These are phyloP conservation scores for Stratiomys singularior DNA, from an alignment of 2,888 invertebrate species.

Conservation along the genomic window DNA sequence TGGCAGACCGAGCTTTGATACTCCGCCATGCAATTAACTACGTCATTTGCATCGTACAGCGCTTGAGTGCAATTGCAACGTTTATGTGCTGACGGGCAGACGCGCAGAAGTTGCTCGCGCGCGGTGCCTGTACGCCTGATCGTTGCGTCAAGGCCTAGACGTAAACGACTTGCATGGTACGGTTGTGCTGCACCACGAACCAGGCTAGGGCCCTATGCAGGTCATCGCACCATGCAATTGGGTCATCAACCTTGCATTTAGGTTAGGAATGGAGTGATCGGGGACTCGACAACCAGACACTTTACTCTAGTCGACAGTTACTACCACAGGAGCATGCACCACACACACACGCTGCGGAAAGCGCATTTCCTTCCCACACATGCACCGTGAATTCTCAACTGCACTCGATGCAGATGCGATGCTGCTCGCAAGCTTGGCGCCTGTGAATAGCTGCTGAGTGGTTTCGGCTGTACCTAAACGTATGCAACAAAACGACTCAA, in stretches of 20 bases:
- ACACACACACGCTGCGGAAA: no score
- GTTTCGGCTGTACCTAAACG: no score
- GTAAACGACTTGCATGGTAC: constrained; percentile 3
- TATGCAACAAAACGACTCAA: no score
- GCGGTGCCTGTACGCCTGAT: not conserved
- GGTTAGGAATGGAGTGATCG: constrained; percentile 55
- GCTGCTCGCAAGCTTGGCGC: no score
- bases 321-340: no score
- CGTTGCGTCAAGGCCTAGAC: constrained; percentile 6
- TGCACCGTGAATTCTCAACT: no score
- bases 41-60: constrained; percentile 23
- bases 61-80: not conserved
- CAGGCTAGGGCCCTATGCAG: constrained; percentile 54
- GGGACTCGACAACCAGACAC: no score
- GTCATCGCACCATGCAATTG: constrained; percentile 65
- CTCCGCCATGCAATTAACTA: not conserved
- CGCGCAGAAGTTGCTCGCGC: not conserved
- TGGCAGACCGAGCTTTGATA: no score
- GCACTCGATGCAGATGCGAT: no score
- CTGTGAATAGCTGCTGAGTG: no score
- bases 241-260: constrained; percentile 65
- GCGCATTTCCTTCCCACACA: no score
- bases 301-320: no score
- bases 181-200: constrained; percentile 6
- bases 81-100: not conserved